Conservation (phyloP, 2,113 vertebrate genomes). For the Tupaia chinensis region DNA sequence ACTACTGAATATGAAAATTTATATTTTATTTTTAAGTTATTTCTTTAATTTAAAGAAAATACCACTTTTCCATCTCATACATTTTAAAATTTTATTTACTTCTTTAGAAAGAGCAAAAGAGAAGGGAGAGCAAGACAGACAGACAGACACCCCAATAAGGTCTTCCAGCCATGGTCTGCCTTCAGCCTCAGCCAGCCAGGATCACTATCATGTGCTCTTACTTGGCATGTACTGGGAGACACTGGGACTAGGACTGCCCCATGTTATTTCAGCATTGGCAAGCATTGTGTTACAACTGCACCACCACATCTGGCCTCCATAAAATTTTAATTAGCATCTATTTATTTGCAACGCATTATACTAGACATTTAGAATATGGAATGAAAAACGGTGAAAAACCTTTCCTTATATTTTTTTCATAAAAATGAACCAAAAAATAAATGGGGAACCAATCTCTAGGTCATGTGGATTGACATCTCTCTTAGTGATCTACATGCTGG, state of each 20-base stretch:
- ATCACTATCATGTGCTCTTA: too few species aligned
- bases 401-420: not conserved
- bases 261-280: too few species aligned
- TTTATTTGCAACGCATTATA: not conserved
- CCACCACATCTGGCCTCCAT: not conserved
- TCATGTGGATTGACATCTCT: not conserved
- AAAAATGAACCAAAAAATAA: not conserved
- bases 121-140: too few species aligned
- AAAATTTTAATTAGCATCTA: slow-evolving; percentile 17
- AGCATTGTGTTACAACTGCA: too few species aligned
- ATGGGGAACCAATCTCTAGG: not conserved
- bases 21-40: not conserved
- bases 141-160: too few species aligned
- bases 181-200: too few species aligned
- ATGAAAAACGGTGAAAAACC: not conserved
- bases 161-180: too few species aligned
- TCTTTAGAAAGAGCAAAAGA: too few species aligned
- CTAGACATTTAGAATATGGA: not conserved
- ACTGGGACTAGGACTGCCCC: too few species aligned
- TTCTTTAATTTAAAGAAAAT: slow-evolving; percentile 12
- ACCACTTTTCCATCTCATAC: not conserved
- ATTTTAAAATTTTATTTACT: not conserved
- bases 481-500: not conserved
- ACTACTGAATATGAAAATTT: slow-evolving; percentile 17
- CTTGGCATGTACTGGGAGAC: too few species aligned